A percentile compares a stretch with the other conserved stretches of the same genome.
phyloP scores from a whole-genome alignment of 2,888 invertebrate species.

The Sphaerophoria taeniata region DNA sequence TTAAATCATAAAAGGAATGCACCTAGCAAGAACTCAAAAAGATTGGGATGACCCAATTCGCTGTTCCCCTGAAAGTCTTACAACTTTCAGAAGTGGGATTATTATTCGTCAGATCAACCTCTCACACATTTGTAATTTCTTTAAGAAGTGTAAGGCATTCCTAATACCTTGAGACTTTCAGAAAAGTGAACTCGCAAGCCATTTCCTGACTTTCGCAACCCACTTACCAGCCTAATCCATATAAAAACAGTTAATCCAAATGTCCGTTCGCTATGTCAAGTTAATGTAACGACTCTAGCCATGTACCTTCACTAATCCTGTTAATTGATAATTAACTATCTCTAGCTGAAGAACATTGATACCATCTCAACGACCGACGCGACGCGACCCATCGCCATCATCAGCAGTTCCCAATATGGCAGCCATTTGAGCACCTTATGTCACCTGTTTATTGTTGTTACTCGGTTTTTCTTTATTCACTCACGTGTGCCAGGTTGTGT shows the following conservation, averaged over 20 bases:
- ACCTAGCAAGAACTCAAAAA: too few relatives aligned
- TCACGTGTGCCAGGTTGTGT: neutral
- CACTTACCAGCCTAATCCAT: neutral
- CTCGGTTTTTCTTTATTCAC: conserved; percentile 40
- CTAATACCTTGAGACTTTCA: too few relatives aligned
- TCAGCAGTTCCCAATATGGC: conserved; percentile 46
- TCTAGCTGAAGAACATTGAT: neutral
- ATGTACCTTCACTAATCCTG: conserved; percentile 69
- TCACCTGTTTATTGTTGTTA: conserved; percentile 68
- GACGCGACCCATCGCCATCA: conserved; percentile 1
- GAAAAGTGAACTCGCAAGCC: too few relatives aligned
- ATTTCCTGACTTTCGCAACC: neutral
- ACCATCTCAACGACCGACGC: conserved; percentile 18
- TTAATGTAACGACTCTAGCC: conserved; percentile 33
- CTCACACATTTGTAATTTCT: too few relatives aligned
- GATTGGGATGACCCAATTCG: too few relatives aligned
- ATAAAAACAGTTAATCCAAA: conserved; percentile 29
- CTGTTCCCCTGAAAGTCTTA: too few relatives aligned
- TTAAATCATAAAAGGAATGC: too few relatives aligned
- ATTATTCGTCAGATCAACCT: too few relatives aligned
- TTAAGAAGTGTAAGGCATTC: too few relatives aligned
- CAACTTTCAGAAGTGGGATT: too few relatives aligned
- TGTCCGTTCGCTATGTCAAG: conserved; percentile 37
- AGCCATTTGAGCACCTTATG: conserved; percentile 67
- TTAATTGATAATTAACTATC: conserved; percentile 71